Base-by-base conservation (phyloP, 2,888 invertebrate species). In the Mythimna pallens region DNA sequence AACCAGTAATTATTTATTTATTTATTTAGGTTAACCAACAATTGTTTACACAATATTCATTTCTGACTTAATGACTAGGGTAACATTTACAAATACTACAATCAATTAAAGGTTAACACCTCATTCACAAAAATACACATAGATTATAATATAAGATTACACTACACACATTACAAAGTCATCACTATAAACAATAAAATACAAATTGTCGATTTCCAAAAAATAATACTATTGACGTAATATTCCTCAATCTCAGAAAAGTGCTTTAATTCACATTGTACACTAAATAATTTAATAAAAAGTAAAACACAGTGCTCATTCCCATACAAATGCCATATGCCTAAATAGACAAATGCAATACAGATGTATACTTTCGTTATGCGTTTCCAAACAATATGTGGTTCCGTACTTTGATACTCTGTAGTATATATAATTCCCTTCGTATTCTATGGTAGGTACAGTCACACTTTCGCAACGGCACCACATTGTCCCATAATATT, bases 381-480 rank as follows among this genome's bases (percentile, higher is more conserved):
- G 83, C 87, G 81, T 88, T 87, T 87, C 78, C 88, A 87, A 87
- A 85, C 88, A 89, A 89, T 85, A 87, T 79, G 86, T 80, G 83
- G 86, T 85, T 79, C 83, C 82, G 83, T 85, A 58, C 50, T 59
- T n/a, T n/a, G 36, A 14, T 62, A 36, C 66, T 65, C 52, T 20
- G 25, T 63, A 20, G 36, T 52, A n/a, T n/a, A n/a, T n/a, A n/a
- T n/a, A 50, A 7, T 20, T 50, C n/a, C 50, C n/a, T 8, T n/a
- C 0, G 50, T 50, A n/a, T 20, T 40, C 36, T 52, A 20, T 30
- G 34, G 7, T 58, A 79, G 34, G 7, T 58, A 79, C 68, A 82
- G 84, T 83, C 76, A 81, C 72, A 84, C 85, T 90, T 90, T 89
- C 87, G 89, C 88, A 90, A 89, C 87, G 70, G 73, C 81, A 78